Evolutionary conservation across 2,113 vertebrate species (phyloP), one percentile per base, ranked within the genome.

Genomic region (Oryzias javanicus): DNA sequence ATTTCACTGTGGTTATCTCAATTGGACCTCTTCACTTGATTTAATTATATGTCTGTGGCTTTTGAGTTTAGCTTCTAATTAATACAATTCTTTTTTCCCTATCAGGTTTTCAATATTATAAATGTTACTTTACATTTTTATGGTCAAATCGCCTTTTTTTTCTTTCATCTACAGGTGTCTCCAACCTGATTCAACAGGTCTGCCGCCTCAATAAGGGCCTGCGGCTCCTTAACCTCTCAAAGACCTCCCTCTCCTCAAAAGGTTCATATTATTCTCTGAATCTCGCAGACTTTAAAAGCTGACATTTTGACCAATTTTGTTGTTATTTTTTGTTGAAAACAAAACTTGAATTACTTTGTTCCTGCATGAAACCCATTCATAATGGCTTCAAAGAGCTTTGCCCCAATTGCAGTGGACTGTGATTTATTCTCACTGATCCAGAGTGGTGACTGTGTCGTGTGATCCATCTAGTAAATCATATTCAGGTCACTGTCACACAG

Each of bases 141-240:
- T 35, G 8, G 10, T 35, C 10, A 35, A 35, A 35, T 10, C 8
- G 8, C 35, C 3, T 29, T 35, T 35, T 0, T 59, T 15, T 42
- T 4, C 41, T 69, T 35, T 17, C 19, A 22, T 35, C 10, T 35
- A 58, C 77, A 94, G 94, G 94, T 49, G 93, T 95, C 54, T 90
- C 92, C 69, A 93, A 92, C 70, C 90, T 96, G 60, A 94, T 94
- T 72, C 94, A 94, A 86, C 94, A 94, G 78, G 91, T 96, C 42
- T 93, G 94, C 60, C 93, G 92, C 60, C 93, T 94, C 70, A 94
- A 92, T 58, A 93, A 94, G 49, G 94, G 94, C 40, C 90, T 96
- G 57, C 93, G 91, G 69, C 92, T 93, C 69, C 91, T 96, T 45
- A 95, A 94, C 83, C 92, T 96, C 77, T 92, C 93, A 79, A 95